Evolutionary conservation across 2,113 vertebrate species (phyloP).

Genomic region (Sterrhoptilus dennistouni): DNA sequence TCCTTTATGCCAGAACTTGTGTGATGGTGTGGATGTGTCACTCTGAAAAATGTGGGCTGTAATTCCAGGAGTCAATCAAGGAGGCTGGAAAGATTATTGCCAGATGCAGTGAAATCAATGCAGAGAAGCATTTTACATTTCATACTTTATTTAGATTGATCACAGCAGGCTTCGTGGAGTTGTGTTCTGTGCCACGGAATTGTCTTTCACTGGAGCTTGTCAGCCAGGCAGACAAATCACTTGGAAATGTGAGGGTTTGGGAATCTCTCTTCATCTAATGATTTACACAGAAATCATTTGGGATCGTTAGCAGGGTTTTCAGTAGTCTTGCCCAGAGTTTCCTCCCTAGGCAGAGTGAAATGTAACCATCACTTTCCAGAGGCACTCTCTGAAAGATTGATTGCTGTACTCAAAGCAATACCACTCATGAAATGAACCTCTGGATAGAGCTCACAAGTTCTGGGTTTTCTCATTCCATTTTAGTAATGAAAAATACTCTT

Average conservation of each 20-base stretch:
- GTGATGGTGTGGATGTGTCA: not conserved
- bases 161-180: not conserved
- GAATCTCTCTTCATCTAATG: not conserved
- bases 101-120: slow-evolving; percentile 42
- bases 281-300: not conserved
- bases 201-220: not conserved
- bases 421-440: not conserved
- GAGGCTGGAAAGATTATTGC: slow-evolving; percentile 37
- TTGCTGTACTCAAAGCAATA: not conserved
- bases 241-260: not conserved
- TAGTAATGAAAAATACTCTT: not conserved
- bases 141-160: slow-evolving; percentile 33
- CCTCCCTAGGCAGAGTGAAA: not conserved
- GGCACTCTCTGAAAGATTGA: not conserved
- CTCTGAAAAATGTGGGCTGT: slow-evolving; percentile 18
- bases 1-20: not conserved
- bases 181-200: not conserved
- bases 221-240: not conserved
- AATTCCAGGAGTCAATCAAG: slow-evolving; percentile 36
- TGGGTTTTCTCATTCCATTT: not conserved
- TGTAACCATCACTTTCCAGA: not conserved
- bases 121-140: slow-evolving; percentile 26
- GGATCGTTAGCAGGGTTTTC: not conserved
- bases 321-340: not conserved
- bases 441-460: not conserved